A percentile compares a stretch with the other conserved stretches of the same genome.
Evolutionary conservation across 2,113 vertebrate genomes (phyloP).

Genomic region (Sula dactylatra): DNA sequence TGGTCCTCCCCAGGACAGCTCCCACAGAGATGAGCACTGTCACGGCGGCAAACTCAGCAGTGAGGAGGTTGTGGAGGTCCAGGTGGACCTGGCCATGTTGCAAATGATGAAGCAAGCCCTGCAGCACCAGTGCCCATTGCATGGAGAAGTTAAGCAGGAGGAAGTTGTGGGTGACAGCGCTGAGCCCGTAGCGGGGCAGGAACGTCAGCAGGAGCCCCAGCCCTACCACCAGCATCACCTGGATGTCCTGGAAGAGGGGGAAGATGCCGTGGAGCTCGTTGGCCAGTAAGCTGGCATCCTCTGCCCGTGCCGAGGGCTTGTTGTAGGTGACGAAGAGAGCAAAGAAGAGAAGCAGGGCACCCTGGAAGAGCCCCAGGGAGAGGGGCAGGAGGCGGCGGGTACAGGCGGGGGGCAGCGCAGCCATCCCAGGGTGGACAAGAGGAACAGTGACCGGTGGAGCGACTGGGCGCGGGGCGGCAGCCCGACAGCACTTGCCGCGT

Average conservation of each 20-base stretch:
- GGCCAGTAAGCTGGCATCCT: slow-evolving; percentile 57
- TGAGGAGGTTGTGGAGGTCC: slow-evolving; percentile 78
- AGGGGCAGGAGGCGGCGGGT: slow-evolving; percentile 68
- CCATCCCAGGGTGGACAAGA: neutral
- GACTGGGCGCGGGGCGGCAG: neutral
- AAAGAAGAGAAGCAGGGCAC: slow-evolving; percentile 72
- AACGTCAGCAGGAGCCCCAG: slow-evolving; percentile 84
- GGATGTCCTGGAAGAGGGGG: slow-evolving; percentile 81
- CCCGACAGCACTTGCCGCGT: accelerated
- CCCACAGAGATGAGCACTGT: slow-evolving; percentile 84
- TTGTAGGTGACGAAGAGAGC: slow-evolving; percentile 77
- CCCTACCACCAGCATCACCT: slow-evolving; percentile 85
- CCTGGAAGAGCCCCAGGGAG: slow-evolving; percentile 75
- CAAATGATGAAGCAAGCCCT: slow-evolving; percentile 79
- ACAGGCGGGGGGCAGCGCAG: neutral
- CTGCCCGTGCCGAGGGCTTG: slow-evolving; percentile 44
- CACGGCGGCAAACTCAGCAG: slow-evolving; percentile 80
- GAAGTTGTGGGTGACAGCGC: slow-evolving; percentile 82
- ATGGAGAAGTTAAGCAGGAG: slow-evolving; percentile 79
- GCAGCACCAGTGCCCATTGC: slow-evolving; percentile 83
- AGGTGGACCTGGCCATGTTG: slow-evolving; percentile 74
- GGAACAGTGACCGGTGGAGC: neutral
- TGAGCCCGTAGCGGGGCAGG: slow-evolving; percentile 78
- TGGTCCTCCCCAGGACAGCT: slow-evolving; percentile 81
- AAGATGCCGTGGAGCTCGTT: slow-evolving; percentile 75